A percentile compares a stretch with the other conserved stretches of the same genome.
Evolutionary conservation across 2,888 invertebrate genomes (phyloP).

Genomic region (Lasioglossum oenotherae): DNA sequence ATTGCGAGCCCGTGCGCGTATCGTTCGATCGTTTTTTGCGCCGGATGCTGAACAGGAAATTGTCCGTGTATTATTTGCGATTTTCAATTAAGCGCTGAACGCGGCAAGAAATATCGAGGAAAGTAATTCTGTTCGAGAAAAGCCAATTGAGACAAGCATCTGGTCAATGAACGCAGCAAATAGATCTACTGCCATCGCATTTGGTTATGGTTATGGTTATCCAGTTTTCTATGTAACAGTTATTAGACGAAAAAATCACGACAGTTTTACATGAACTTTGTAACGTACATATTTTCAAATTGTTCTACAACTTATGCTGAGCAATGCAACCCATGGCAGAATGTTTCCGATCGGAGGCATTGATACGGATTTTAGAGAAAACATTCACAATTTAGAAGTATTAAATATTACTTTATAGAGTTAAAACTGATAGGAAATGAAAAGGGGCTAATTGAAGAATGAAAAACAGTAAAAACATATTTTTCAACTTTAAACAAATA

Average conservation of each 20-base stretch:
- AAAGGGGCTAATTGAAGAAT: too few relatives aligned
- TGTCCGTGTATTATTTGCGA: constrained; percentile 27
- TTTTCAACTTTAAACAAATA: too few relatives aligned
- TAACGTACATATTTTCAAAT: not conserved
- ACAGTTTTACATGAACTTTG: not conserved
- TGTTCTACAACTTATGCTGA: too few relatives aligned
- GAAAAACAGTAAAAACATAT: too few relatives aligned
- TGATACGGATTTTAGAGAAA: too few relatives aligned
- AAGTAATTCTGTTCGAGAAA: constrained; percentile 6
- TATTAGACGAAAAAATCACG: not conserved
- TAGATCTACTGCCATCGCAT: not conserved
- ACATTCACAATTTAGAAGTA: too few relatives aligned
- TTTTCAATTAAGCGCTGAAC: constrained; percentile 41
- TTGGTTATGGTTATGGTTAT: too few relatives aligned
- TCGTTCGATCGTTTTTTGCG: constrained; percentile 23
- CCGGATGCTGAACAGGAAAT: not conserved
- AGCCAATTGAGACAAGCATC: not conserved
- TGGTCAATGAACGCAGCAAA: not conserved
- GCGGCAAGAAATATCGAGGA: constrained; percentile 18
- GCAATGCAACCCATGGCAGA: too few relatives aligned
- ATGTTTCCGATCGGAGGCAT: too few relatives aligned
- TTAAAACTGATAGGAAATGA: too few relatives aligned
- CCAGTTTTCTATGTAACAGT: not conserved
- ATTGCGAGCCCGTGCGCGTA: not conserved
- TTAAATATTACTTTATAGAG: too few relatives aligned